Percentiles rank a stretch among this genome's conserved stretches.
phyloP scores from a whole-genome alignment of 2,797 vertebrate genomes.

The Anabas testudineus region DNA sequence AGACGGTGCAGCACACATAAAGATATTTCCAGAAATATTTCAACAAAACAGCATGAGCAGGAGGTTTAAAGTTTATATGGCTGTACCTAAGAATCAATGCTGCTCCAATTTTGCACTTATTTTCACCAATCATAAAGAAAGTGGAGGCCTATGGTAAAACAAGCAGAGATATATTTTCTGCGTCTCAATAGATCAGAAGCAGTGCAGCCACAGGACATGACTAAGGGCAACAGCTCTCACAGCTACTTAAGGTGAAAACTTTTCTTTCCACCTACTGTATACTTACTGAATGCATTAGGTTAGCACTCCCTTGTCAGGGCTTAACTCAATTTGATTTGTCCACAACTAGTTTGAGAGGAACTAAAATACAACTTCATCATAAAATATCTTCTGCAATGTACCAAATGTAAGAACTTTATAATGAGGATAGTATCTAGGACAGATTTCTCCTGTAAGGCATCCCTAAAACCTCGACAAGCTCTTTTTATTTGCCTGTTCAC shows the following conservation, averaged over 20 bases:
- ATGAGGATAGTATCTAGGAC: background rate
- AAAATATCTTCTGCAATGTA: slow-evolving; percentile 15
- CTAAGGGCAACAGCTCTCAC: slow-evolving; percentile 12
- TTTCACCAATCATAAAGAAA: slow-evolving; percentile 12
- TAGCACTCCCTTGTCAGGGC: background rate
- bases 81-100: slow-evolving; percentile 6
- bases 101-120: background rate
- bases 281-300: slow-evolving; percentile 21
- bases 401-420: slow-evolving; percentile 11
- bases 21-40: slow-evolving; percentile 1
- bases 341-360: slow-evolving; percentile 17
- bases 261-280: slow-evolving; percentile 7
- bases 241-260: slow-evolving; percentile 7
- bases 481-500: background rate
- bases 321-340: slow-evolving; percentile 16
- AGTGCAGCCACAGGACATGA: slow-evolving; percentile 21
- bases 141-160: slow-evolving; percentile 1
- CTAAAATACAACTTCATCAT: slow-evolving; percentile 23
- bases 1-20: background rate
- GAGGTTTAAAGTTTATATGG: background rate
- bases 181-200: slow-evolving; percentile 24
- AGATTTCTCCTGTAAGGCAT: slow-evolving; percentile 1
- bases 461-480: background rate
- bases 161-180: slow-evolving; percentile 17
- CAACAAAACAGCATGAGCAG: background rate